Evolutionary conservation across 2,888 invertebrate species (phyloP).

Genomic region (Drosophila prostipennis): DNA sequence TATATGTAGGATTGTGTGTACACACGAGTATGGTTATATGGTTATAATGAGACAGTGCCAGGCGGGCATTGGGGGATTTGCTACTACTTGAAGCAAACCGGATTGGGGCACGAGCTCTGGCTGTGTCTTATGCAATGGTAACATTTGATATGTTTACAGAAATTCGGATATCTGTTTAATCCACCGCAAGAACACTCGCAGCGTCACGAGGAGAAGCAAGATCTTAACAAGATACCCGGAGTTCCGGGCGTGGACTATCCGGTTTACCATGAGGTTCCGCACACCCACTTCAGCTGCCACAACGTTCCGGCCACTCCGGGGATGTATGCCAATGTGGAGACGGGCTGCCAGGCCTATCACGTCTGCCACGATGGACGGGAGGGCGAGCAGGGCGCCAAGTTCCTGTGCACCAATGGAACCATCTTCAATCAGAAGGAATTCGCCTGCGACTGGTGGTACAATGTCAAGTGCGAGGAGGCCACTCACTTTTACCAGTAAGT

Average conservation of each 20-base stretch:
- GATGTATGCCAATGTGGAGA: slow-evolving; percentile 95
- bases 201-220: slow-evolving; percentile 85
- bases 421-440: slow-evolving; percentile 94
- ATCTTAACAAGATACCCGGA: slow-evolving; percentile 92
- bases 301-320: slow-evolving; percentile 92
- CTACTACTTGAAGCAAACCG: slow-evolving; percentile 51
- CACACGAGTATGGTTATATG: slow-evolving; percentile 57
- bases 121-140: slow-evolving; percentile 59
- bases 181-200: slow-evolving; percentile 70
- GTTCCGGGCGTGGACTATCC: slow-evolving; percentile 92
- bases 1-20: slow-evolving; percentile 39
- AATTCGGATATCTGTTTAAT: slow-evolving; percentile 81
- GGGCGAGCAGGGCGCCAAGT: slow-evolving; percentile 92
- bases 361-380: slow-evolving; percentile 94
- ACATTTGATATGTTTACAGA: slow-evolving; percentile 63
- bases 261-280: slow-evolving; percentile 90
- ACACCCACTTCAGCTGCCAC: slow-evolving; percentile 91
- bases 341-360: slow-evolving; percentile 95
- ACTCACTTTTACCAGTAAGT: slow-evolving; percentile 89
- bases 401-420: slow-evolving; percentile 94
- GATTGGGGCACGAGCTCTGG: slow-evolving; percentile 49
- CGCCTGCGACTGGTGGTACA: slow-evolving; percentile 96
- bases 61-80: slow-evolving; percentile 27
- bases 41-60: slow-evolving; percentile 56
- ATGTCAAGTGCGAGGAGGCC: slow-evolving; percentile 93